Conservation (phyloP, 2,113 vertebrate species). For the Pantherophis guttatus region DNA sequence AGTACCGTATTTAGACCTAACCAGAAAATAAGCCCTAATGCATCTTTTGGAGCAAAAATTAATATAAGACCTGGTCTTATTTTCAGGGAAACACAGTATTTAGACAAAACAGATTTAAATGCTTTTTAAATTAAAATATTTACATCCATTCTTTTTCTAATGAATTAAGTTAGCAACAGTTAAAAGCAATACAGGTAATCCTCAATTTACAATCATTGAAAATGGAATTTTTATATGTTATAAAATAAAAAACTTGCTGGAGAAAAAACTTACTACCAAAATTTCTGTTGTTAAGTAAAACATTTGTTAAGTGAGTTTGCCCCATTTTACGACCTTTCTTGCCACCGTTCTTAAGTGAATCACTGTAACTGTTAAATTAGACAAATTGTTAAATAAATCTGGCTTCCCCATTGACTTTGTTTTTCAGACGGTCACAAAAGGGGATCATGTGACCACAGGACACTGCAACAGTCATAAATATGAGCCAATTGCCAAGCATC, state of each 20-base stretch:
- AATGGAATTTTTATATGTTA: too few species aligned
- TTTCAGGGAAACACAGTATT: not conserved
- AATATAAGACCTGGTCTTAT: too few species aligned
- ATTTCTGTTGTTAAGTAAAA: not conserved
- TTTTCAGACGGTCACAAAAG: not conserved
- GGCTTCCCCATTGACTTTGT: not conserved
- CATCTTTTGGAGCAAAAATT: too few species aligned
- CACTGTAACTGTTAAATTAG: not conserved
- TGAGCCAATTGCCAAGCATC: not conserved
- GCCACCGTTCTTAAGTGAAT: not conserved
- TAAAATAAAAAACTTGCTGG: too few species aligned
- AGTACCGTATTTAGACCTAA: too few species aligned
- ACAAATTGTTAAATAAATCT: not conserved
- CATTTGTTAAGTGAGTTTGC: not conserved
- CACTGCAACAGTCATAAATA: not conserved
- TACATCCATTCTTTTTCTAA: not conserved
- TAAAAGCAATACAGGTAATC: not conserved
- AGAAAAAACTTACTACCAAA: not conserved
- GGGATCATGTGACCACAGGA: not conserved
- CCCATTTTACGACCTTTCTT: not conserved
- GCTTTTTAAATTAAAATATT: not conserved
- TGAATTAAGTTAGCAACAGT: not conserved
- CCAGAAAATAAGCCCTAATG: too few species aligned
- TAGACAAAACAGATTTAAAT: not conserved
- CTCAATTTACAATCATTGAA: not conserved